phyloP scores from a whole-genome alignment of 2,797 vertebrate species.

The Momotus momota region DNA sequence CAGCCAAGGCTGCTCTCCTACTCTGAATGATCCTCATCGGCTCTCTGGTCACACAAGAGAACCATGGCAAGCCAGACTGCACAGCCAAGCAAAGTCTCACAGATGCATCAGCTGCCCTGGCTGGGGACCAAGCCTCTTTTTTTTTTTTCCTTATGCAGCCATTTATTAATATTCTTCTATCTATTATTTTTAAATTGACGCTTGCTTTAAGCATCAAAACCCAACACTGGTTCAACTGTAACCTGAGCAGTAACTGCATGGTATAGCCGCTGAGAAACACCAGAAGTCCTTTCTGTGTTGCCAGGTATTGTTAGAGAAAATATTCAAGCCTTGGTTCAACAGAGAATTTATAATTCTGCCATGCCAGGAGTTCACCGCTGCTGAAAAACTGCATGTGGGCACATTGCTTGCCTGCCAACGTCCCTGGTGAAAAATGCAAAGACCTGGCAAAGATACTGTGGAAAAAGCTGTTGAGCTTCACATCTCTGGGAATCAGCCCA shows the following conservation, averaged over 20 bases:
- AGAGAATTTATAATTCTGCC: background rate
- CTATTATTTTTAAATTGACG: background rate
- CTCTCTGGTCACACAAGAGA: background rate
- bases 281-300: background rate
- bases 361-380: background rate
- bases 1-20: conserved; percentile 13
- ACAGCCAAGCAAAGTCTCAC: conserved; percentile 5
- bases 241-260: background rate
- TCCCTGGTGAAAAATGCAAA: background rate
- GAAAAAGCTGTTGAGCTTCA: background rate
- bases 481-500: background rate
- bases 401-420: background rate
- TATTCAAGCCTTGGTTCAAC: background rate
- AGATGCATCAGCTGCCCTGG: conserved; percentile 38
- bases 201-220: background rate
- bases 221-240: background rate
- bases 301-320: background rate
- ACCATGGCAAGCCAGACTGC: background rate
- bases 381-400: background rate
- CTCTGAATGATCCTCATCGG: background rate
- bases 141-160: background rate
- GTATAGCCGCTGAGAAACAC: background rate
- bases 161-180: conserved; percentile 36
- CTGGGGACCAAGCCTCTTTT: conserved; percentile 17
- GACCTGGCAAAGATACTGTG: background rate